Conservation (phyloP, 2,888 invertebrate genomes). For the Cheilosia vulpina region DNA sequence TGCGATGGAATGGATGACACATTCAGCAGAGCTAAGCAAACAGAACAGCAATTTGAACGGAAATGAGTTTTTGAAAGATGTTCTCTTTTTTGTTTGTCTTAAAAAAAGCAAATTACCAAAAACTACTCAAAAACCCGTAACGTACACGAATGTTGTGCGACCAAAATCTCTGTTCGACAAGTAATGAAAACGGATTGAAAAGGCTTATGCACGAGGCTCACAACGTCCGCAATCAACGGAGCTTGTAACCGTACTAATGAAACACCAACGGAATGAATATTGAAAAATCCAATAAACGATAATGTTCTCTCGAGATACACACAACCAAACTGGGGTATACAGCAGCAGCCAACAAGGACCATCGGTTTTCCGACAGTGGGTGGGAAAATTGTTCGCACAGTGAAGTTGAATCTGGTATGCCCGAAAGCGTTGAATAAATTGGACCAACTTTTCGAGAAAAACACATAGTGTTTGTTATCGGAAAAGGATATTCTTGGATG, state of each 20-base stretch:
- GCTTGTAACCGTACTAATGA: slow-evolving; percentile 83
- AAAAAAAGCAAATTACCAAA: neutral
- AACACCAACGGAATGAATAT: slow-evolving; percentile 75
- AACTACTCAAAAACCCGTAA: slow-evolving; percentile 2
- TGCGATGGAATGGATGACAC: slow-evolving; percentile 19
- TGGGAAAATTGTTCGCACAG: slow-evolving; percentile 69
- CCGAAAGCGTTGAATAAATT: slow-evolving; percentile 14
- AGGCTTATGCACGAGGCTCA: slow-evolving; percentile 60
- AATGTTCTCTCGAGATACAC: slow-evolving; percentile 72
- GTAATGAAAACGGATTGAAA: slow-evolving; percentile 15
- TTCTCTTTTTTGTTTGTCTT: neutral
- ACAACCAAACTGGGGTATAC: slow-evolving; percentile 50
- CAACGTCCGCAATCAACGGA: slow-evolving; percentile 82
- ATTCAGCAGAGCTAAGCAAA: slow-evolving; percentile 24
- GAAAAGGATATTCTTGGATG: neutral
- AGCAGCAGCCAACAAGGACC: slow-evolving; percentile 61
- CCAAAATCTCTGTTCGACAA: slow-evolving; percentile 48
- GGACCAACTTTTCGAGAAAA: neutral
- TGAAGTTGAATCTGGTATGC: slow-evolving; percentile 21
- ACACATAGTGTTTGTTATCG: neutral
- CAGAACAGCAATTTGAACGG: slow-evolving; percentile 58
- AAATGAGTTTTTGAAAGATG: slow-evolving; percentile 50
- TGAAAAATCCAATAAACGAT: slow-evolving; percentile 75
- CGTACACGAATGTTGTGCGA: neutral
- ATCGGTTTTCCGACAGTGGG: slow-evolving; percentile 63